Evolutionary conservation across 1,140 invertebrate species (phyloP).

Genomic region (Papilio dardanus): DNA sequence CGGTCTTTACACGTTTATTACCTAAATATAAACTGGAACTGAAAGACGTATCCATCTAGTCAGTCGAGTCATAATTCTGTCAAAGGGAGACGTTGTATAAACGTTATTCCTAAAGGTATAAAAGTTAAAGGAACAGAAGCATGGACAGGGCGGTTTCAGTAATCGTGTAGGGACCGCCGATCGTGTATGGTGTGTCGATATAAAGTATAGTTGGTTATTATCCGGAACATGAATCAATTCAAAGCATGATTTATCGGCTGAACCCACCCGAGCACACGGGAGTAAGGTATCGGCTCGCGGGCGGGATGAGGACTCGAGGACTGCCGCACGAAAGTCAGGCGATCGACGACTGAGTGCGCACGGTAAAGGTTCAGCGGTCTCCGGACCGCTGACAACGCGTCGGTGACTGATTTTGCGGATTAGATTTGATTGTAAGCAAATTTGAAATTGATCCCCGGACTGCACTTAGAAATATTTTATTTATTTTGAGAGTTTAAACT

Average conservation of each 20-base stretch:
- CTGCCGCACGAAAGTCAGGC: constrained; percentile 57
- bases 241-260: constrained; percentile 70
- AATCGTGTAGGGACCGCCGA: constrained; percentile 46
- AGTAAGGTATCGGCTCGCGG: constrained; percentile 59
- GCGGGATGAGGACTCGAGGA: constrained; percentile 59
- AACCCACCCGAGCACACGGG: constrained; percentile 65
- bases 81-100: neutral
- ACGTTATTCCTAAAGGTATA: neutral
- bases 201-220: constrained; percentile 74
- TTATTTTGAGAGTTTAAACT: constrained; percentile 80
- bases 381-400: constrained; percentile 61
- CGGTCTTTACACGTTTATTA: constrained; percentile 45
- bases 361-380: constrained; percentile 57
- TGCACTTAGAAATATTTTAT: constrained; percentile 80
- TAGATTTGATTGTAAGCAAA: constrained; percentile 70
- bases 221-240: constrained; percentile 67
- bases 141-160: neutral
- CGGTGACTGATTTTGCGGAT: constrained; percentile 76
- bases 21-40: neutral
- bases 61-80: neutral
- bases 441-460: constrained; percentile 72
- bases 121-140: neutral
- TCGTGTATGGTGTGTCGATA: constrained; percentile 68
- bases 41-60: constrained; percentile 8
- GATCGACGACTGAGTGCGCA: constrained; percentile 60